A percentile compares a stretch with the other conserved stretches of the same genome.
Evolutionary conservation across 2,113 vertebrate genomes (phyloP).

Genomic region (Aleadryas rufinucha): DNA sequence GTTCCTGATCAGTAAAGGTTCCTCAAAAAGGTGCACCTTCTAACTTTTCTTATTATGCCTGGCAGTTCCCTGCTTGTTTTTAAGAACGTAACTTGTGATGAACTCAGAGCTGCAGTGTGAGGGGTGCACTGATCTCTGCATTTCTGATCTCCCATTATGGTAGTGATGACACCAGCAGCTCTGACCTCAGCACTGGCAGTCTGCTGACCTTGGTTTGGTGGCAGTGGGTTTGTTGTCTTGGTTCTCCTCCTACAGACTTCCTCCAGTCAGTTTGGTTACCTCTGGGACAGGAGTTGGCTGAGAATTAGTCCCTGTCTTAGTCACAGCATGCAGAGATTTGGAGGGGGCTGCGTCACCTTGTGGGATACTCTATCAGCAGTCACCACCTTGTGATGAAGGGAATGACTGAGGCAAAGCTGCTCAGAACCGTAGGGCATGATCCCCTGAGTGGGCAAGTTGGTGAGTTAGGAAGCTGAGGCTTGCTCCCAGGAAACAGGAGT

Average conservation of each 20-base stretch:
- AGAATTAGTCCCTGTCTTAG: neutral
- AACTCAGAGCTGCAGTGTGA: neutral
- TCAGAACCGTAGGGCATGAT: neutral
- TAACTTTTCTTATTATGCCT: neutral
- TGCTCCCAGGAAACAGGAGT: neutral
- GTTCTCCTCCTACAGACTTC: neutral
- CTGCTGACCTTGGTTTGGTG: neutral
- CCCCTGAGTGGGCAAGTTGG: neutral
- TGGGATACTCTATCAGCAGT: neutral
- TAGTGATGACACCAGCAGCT: neutral
- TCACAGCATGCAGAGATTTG: neutral
- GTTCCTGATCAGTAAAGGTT: neutral
- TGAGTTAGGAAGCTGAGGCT: neutral
- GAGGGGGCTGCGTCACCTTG: neutral
- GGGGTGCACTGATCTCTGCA: neutral
- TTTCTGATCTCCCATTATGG: rapidly evolving
- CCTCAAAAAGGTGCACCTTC: neutral
- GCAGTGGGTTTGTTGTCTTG: neutral
- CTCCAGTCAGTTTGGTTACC: neutral
- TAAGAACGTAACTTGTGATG: neutral
- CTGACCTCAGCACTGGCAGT: neutral
- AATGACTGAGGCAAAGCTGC: neutral
- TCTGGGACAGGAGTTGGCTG: neutral
- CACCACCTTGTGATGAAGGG: neutral
- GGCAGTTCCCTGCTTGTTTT: neutral